Evolutionary conservation across 1,140 invertebrate genomes (phyloP), one percentile per base, ranked within the genome.

Genomic region (Panagrolaimus sp.): DNA sequence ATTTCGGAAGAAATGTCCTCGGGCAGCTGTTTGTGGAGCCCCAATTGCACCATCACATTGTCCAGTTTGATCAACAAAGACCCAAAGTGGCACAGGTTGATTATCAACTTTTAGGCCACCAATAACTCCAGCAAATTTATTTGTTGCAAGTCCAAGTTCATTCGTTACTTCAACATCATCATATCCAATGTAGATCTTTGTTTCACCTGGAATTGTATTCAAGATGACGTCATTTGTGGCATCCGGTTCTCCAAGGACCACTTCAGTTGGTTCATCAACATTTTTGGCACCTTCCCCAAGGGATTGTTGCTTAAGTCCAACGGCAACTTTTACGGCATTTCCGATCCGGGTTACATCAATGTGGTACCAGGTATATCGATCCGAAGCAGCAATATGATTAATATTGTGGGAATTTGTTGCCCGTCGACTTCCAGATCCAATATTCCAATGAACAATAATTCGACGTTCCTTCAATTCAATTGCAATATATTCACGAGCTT

Each of bases 1-100:
- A 70, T 82, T 73, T 45, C 78, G 76, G 74, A 82, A 83, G 69
- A 83, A 77, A 52, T 83, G 74, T 21, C 82, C 82, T 47, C 67
- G 62, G 12, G 48, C 48, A 9, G 70, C 67, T 8, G 66, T 62
- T 10, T 46, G 45, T 58, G 77, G 70, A 6, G 72, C 73, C 8
- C 74, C 71, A n/a, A 69, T 55, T 2, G 73, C 71, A 24, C 82
- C 82, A n/a, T 80, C 80, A 64, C 80, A 82, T 47, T 78, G 68
- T 43, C 75, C 76, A 45, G 72, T 70, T 3, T 71, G 64, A 28
- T 71, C 65, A 38, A 66, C 69, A 28, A 82, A 82, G 8, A 71
- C 71, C 80, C 80, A 82, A 5, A 82, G 68, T 3, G 82, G 70
- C 9, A 82, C 69, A 43, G 70, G 68, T 8, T 65, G 63, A 17